Conservation (phyloP, 2,797 vertebrate species). For the Lepus oiostolus region DNA sequence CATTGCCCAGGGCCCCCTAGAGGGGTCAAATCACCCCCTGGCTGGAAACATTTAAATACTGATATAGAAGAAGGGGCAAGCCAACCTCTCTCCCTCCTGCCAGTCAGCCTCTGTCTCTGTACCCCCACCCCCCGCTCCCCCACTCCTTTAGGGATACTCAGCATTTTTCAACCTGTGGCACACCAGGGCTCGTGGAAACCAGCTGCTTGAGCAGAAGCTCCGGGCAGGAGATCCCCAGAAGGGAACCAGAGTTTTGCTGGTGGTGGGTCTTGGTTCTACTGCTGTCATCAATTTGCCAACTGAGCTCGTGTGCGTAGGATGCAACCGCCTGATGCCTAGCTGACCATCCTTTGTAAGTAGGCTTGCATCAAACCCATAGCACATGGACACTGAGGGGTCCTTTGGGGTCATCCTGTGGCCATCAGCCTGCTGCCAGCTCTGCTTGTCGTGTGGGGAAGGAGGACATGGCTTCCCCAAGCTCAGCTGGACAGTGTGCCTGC, state of each 20-base stretch:
- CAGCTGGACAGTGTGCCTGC: background rate
- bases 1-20: background rate
- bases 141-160: background rate
- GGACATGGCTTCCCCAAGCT: background rate
- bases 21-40: background rate
- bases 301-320: background rate
- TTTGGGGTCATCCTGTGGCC: background rate
- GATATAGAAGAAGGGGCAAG: background rate
- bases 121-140: too few relatives aligned
- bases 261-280: background rate
- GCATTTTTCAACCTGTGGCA: background rate
- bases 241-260: background rate
- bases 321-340: background rate
- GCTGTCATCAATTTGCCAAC: background rate
- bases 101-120: background rate
- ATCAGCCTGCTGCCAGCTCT: background rate
- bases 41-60: background rate
- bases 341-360: background rate
- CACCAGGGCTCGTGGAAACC: background rate
- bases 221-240: background rate
- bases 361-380: background rate
- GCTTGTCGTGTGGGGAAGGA: background rate
- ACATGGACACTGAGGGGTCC: background rate
- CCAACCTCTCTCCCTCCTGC: background rate
- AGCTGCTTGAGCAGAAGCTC: background rate